phyloP scores from a whole-genome alignment of 2,113 vertebrate genomes.

The Anhinga anhinga region DNA sequence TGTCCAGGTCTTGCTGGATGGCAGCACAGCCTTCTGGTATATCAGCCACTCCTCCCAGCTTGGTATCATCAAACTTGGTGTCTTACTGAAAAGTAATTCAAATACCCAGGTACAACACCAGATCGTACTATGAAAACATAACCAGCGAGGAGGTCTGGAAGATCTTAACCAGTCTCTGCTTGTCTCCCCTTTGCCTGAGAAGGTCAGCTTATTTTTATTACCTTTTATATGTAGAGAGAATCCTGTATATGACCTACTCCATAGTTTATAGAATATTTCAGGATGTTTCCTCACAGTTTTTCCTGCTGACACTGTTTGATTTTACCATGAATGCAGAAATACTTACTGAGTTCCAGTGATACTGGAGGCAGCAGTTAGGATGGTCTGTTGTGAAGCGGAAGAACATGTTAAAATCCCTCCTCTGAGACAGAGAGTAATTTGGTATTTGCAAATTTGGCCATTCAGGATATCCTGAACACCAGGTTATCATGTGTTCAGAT shows the following conservation, averaged over 20 bases:
- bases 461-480: background rate
- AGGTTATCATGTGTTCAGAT: background rate
- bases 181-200: background rate
- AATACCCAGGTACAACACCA: background rate
- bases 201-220: background rate
- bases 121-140: background rate
- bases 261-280: background rate
- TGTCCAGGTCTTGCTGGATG: too few relatives aligned
- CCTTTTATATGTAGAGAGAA: background rate
- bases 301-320: background rate
- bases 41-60: too few relatives aligned
- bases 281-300: background rate
- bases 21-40: too few relatives aligned
- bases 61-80: too few relatives aligned
- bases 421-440: background rate
- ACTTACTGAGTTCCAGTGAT: background rate
- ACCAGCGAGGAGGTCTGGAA: background rate
- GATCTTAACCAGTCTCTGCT: background rate
- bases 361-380: background rate
- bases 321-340: background rate
- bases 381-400: background rate
- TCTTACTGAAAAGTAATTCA: background rate
- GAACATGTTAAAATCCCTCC: background rate
- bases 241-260: background rate
- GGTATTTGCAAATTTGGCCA: background rate